These are phyloP conservation scores for Holothuria glaberrima DNA, from an alignment of 35 echinoderm and acorn worm species.

Conservation along the genomic window DNA sequence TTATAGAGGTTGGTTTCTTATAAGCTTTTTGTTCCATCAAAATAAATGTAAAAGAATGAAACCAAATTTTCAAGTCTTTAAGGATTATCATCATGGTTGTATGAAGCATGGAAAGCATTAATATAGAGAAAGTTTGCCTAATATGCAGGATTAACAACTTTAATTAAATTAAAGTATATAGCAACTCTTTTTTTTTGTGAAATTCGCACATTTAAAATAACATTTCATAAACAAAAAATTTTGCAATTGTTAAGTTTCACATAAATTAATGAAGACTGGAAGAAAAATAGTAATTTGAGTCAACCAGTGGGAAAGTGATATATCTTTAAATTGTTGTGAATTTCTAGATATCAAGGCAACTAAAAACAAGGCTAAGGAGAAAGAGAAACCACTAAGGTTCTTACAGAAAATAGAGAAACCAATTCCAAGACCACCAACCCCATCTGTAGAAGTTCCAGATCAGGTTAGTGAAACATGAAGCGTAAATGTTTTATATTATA, in stretches of 20 bases:
- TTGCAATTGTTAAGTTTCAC: no score
- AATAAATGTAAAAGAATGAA: background rate
- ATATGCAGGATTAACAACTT: no score
- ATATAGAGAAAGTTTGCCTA: no score
- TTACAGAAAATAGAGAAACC: constrained; percentile 99
- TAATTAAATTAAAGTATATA: no score
- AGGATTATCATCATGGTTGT: no score
- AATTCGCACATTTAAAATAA: no score
- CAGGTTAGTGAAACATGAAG: constrained; percentile 27
- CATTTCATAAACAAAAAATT: no score
- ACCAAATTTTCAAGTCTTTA: no score
- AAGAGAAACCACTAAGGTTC: constrained; percentile 82
- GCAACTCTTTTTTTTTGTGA: no score
- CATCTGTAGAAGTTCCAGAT: constrained; percentile 95
- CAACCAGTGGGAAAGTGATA: background rate
- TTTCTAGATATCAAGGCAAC: constrained; percentile 78
- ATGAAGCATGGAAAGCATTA: no score
- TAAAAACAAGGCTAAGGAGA: constrained; percentile 85
- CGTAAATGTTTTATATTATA: background rate
- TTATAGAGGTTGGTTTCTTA: constrained; percentile 72
- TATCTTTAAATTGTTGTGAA: background rate
- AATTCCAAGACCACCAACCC: constrained; percentile 92
- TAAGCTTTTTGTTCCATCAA: background rate
- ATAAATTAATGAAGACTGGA: no score
- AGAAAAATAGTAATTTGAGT: no score